These are phyloP conservation scores for Coracopsis vasa DNA, from an alignment of 2,113 vertebrate genomes.

Conservation along the genomic window DNA sequence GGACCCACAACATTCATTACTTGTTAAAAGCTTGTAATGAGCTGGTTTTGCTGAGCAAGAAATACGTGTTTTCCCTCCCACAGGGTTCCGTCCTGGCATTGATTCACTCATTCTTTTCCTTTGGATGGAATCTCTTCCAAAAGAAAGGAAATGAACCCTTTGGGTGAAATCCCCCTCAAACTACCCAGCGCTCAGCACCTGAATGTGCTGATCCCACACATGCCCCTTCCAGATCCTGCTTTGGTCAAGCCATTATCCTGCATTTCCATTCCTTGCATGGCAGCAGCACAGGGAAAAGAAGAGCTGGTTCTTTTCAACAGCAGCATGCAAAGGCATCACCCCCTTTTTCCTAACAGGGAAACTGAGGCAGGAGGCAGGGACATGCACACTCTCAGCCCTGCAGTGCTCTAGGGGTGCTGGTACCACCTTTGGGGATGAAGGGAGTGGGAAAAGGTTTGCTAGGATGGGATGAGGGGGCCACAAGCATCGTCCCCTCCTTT, in stretches of 20 bases:
- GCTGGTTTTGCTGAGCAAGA: not conserved
- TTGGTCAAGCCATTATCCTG: not conserved
- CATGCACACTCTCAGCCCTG: not conserved
- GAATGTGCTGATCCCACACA: fast-evolving
- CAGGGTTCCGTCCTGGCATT: not conserved
- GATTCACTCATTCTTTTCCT: not conserved
- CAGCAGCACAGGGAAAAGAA: not conserved
- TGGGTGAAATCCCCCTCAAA: not conserved
- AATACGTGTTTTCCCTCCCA: not conserved
- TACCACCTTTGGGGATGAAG: not conserved
- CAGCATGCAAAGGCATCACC: not conserved
- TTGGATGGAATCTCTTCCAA: not conserved
- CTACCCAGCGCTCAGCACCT: fast-evolving
- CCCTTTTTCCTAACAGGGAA: not conserved
- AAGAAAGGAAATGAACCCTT: fast-evolving
- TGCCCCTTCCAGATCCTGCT: not conserved
- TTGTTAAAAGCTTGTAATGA: not conserved
- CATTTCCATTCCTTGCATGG: not conserved
- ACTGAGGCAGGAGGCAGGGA: not conserved
- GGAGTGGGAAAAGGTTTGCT: not conserved
- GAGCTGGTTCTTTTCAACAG: fast-evolving
- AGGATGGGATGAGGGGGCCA: not conserved
- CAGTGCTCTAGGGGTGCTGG: not conserved
- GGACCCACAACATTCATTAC: not conserved
- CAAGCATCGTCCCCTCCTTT: fast-evolving